Conservation (phyloP, 2,888 invertebrate genomes). For the Ennomos quercinarius region DNA sequence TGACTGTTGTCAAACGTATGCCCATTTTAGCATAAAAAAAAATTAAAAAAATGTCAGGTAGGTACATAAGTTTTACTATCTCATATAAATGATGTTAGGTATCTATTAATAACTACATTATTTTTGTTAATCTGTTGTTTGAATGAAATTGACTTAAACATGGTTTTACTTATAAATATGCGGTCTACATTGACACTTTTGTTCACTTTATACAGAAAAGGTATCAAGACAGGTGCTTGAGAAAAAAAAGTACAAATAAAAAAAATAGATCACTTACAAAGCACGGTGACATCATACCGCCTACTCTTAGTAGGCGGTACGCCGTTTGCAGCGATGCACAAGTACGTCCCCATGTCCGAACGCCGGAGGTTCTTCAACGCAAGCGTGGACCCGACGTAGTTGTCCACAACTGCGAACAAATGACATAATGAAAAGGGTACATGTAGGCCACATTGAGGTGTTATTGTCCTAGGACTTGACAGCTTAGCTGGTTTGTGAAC, state of each 20-base stretch:
- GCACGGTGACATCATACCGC: constrained; percentile 91
- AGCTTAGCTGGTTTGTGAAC: constrained; percentile 14
- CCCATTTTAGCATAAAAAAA: no score
- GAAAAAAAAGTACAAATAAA: constrained; percentile 3
- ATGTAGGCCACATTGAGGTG: constrained; percentile 3
- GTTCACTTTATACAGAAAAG: no score
- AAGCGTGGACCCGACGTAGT: constrained; percentile 89
- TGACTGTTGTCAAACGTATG: no score
- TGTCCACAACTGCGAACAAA: constrained; percentile 85
- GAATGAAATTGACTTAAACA: no score
- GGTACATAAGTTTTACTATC: no score
- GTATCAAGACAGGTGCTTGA: no score
- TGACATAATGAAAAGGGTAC: constrained; percentile 11
- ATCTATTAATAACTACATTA: no score
- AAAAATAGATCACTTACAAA: constrained; percentile 87
- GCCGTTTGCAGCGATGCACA: constrained; percentile 94
- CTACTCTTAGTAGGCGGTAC: constrained; percentile 94
- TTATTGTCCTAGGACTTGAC: constrained; percentile 13
- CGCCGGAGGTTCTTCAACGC: constrained; percentile 90
- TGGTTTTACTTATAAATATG: no score
- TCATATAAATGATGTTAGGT: no score
- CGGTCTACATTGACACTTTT: no score
- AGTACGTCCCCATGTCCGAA: constrained; percentile 93
- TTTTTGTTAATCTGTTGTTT: no score
- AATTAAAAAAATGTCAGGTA: no score